Evolutionary conservation across 1,140 invertebrate genomes (phyloP), one percentile per base, ranked within the genome.

Genomic region (Heliconius congener): DNA sequence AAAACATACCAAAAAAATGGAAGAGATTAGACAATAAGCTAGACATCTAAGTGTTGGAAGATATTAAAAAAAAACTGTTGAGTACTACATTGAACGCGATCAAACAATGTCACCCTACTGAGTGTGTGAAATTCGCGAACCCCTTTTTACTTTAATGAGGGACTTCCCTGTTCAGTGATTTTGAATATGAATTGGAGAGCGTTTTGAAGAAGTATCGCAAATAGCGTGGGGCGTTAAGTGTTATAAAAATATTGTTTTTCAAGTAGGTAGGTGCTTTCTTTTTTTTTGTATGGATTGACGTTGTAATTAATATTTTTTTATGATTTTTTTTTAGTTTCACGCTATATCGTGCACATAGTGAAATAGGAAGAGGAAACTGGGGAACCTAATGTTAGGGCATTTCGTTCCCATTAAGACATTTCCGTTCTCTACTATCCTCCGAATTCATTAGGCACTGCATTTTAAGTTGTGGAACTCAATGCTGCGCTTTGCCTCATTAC

Each of bases 91-190:
- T 81, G 80, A 81, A 81, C 72, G 66, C 39, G 34, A 78, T 76
- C 77, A 55, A 60, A 81, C 80, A 81, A 81, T 81, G 75, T 23
- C 57, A 76, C 52, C 74, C 73, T 57, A 71, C 73, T 42, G 57
- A 81, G 77, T 81, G 76, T 81, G 80, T 78, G 80, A 81, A 81
- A 75, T 78, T 81, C 57, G 42, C 55, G 73, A 78, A 81, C 80
- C 77, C 80, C 80, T 81, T 81, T 66, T 76, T 78, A 81, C 80
- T 60, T 78, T 78, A 81, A 78, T 81, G 80, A 78, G 80, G 46
- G 73, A 78, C 76, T 81, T 81, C 73, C 80, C 55, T 78, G 76
- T 78, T 81, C 80, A 76, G 73, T 81, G 80, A 81, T 81, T 81
- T 81, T 77, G 80, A 60, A 74, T 81, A 74, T 77, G 77, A 81